These are phyloP conservation scores for Calcarius lapponicus DNA, from an alignment of 2,797 vertebrate species.

Conservation along the genomic window DNA sequence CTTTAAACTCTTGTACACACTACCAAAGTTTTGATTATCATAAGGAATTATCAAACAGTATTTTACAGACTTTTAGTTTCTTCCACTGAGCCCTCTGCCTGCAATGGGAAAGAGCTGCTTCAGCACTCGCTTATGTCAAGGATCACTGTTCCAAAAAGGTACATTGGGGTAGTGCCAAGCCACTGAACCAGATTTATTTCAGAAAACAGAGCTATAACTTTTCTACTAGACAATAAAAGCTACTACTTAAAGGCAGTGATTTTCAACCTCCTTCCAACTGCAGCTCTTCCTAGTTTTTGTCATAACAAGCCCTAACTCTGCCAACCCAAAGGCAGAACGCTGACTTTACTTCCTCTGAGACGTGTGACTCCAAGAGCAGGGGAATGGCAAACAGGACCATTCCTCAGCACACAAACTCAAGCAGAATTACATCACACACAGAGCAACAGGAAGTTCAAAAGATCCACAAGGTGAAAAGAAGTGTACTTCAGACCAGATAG, in stretches of 20 bases:
- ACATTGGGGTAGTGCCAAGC: not conserved
- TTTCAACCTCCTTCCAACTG: not conserved
- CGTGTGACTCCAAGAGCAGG: fast-evolving
- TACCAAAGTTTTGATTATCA: not conserved
- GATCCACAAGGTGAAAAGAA: not conserved
- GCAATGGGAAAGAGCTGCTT: not conserved
- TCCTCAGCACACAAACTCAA: not conserved
- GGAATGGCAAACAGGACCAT: not conserved
- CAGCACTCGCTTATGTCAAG: not conserved
- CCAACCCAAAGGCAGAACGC: not conserved
- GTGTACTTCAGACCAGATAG: not conserved
- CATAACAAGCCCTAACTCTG: not conserved
- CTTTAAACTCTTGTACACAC: not conserved
- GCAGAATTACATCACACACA: not conserved
- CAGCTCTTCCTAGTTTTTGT: not conserved
- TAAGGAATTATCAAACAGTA: not conserved
- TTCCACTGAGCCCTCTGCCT: not conserved
- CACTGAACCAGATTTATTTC: not conserved
- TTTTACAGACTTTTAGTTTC: not conserved
- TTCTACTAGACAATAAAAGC: not conserved
- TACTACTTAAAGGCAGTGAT: not conserved
- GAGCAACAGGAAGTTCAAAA: not conserved
- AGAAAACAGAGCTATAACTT: not conserved
- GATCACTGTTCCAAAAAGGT: not conserved
- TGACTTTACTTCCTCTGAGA: not conserved